Base-by-base conservation (phyloP, 1,140 invertebrate species). In the Hestina assimilis region DNA sequence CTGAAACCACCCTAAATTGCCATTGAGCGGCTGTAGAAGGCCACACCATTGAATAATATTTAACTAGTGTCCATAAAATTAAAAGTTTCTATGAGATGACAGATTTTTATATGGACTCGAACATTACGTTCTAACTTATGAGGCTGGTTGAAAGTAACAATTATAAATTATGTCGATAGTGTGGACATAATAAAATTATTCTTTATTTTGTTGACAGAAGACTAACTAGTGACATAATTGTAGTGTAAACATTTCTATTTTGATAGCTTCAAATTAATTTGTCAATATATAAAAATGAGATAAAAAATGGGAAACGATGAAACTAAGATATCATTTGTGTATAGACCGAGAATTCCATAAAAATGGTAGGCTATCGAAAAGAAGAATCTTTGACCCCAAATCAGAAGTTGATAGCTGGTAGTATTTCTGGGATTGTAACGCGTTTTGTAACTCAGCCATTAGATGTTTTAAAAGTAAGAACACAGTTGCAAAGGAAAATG, bases 381-480 rank as follows among this genome's bases (percentile, higher is more conserved):
- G 53, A 81, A 14, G 83, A 87, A 19, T 56, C 40, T 11, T 59
- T 83, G 53, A 74, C 75, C 0, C 51, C 64, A 4, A 64, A 66
- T 11, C 73, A 82, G 29, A 87, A 87, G 41, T 57, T 87, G 12
- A 65, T 78, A 29, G 81, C 77, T n/a, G 81, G 83, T 3, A 63
- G 61, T 19, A 6, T 79, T 0, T 75, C 79, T 41, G 83, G 81
- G 1, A 46, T 76, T 1, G 54, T 69, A 0, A 80, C 83, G 0
- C 66, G 80, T 1, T 83, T 83, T 23, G 14, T 82, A n/a, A 81
- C 74, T 4, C 83, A 87, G 50, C 83, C 83, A 0, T 46, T 87
- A 41, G 83, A 87, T 17, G 73, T 87, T 2, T 56, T 87, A 19
- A 87, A 87, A 60, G 31, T 85, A 23, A 59, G 74, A 26, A 72